Base-by-base conservation (phyloP, 2,888 invertebrate species). In the Apodemia hepburni region DNA sequence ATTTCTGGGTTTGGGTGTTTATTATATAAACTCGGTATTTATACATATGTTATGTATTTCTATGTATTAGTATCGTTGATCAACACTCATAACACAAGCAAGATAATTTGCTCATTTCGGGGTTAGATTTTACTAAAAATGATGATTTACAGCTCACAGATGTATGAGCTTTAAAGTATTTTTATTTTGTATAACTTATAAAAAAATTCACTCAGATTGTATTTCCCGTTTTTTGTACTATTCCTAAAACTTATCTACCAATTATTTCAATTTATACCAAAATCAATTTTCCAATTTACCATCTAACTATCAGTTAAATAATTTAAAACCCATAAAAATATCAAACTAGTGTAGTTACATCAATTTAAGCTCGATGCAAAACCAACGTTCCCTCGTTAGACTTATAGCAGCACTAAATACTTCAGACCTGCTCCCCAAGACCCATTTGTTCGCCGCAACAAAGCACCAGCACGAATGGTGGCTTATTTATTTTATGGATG, bases 401-500 rank as follows among this genome's bases (percentile, higher is more conserved):
- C 22, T 54, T 54, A 54, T 54, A 27, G 54, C 12, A 15, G 54
- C 68, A 65, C 64, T 72, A 70, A 71, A 70, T 57, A 70, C 65
- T 66, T 68, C 70, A 68, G 61, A 63, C 58, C 38, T 65, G 69
- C 69, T 69, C 66, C 66, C 68, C 65, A 61, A 65, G 64, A 65
- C 59, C 63, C 65, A 67, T 71, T 69, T 61, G 65, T 68, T 65
- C 61, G 67, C 68, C 67, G 33, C 58, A 68, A 73, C 71, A 73
- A 72, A 72, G 70, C 66, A 68, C 66, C 64, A 68, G 66, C 72
- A 72, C 69, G 73, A 69, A 70, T 62, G 58, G 67, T 60, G 65
- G 45, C 62, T 68, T 72, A 68, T 73, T 73, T 71, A 72, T 72
- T 70, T 72, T 72, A 69, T 71, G 71, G 72, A 70, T 70, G 71